Evolutionary conservation across 2,888 invertebrate genomes (phyloP).

Genomic region (Polymixis flavicincta): DNA sequence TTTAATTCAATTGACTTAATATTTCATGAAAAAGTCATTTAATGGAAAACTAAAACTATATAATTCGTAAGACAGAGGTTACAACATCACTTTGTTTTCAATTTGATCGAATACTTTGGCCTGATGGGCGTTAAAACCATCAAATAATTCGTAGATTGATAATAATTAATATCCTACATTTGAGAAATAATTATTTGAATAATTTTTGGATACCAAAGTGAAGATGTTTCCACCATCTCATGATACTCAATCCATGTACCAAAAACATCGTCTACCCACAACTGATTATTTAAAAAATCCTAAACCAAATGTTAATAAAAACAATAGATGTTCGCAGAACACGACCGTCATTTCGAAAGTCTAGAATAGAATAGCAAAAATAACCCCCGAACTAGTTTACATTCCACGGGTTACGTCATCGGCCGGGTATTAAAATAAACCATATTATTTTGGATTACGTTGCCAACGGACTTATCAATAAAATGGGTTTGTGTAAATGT

Average conservation of each 20-base stretch:
- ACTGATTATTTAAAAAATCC: background rate
- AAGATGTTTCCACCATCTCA: too few species aligned
- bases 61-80: background rate
- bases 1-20: too few species aligned
- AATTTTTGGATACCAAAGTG: too few species aligned
- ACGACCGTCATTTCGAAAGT: slow-evolving; percentile 72
- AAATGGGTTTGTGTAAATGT: slow-evolving; percentile 72
- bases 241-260: too few species aligned
- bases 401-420: slow-evolving; percentile 85
- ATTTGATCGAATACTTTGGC: background rate
- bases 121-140: background rate
- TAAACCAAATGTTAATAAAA: slow-evolving; percentile 45
- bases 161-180: background rate
- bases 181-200: too few species aligned
- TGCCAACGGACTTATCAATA: slow-evolving; percentile 85
- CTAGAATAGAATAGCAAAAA: slow-evolving; percentile 78
- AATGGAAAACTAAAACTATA: background rate
- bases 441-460: slow-evolving; percentile 84
- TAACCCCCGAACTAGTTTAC: slow-evolving; percentile 79
- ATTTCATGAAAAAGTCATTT: too few species aligned
- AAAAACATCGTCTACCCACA: too few species aligned
- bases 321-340: slow-evolving; percentile 60
- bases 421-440: slow-evolving; percentile 81
- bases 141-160: too few species aligned
- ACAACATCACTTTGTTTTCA: background rate